Conservation (phyloP, 2,888 invertebrate species). For the Ceramica pisi region DNA sequence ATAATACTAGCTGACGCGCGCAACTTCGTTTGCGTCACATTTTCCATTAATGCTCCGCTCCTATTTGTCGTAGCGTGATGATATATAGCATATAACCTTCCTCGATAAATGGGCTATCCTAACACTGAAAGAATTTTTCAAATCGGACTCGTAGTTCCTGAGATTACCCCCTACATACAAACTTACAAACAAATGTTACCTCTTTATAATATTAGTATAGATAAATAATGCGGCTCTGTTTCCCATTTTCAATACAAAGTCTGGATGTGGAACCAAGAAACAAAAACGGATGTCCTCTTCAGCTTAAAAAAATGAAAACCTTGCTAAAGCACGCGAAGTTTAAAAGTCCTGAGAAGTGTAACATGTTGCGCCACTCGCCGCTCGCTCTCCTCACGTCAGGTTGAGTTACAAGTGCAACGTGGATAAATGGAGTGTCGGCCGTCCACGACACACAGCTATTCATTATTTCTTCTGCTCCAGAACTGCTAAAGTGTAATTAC, state of each 20-base stretch:
- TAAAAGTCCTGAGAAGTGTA: constrained; percentile 47
- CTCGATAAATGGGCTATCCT: too few species aligned
- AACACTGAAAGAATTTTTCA: too few species aligned
- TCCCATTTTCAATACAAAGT: not conserved
- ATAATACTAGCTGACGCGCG: too few species aligned
- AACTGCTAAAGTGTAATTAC: constrained; percentile 36
- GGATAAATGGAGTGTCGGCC: constrained; percentile 57
- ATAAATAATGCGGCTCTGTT: constrained; percentile 16
- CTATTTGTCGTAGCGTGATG: too few species aligned
- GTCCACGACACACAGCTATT: constrained; percentile 32
- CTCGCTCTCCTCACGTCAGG: constrained; percentile 38
- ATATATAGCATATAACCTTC: too few species aligned
- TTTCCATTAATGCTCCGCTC: too few species aligned
- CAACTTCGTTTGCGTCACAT: too few species aligned
- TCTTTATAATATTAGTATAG: too few species aligned
- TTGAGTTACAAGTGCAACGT: constrained; percentile 51
- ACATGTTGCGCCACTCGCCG: constrained; percentile 48
- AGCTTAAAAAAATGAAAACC: constrained; percentile 8
- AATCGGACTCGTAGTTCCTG: too few species aligned
- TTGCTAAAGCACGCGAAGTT: constrained; percentile 16
- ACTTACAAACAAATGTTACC: too few species aligned
- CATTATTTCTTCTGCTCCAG: constrained; percentile 46
- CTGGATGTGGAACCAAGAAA: not conserved
- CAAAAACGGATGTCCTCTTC: not conserved
- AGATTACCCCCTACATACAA: too few species aligned